Percentiles rank a stretch among this genome's conserved stretches.
phyloP scores from a whole-genome alignment of 1,140 invertebrate genomes.

The Drosophila nigrodunni region DNA sequence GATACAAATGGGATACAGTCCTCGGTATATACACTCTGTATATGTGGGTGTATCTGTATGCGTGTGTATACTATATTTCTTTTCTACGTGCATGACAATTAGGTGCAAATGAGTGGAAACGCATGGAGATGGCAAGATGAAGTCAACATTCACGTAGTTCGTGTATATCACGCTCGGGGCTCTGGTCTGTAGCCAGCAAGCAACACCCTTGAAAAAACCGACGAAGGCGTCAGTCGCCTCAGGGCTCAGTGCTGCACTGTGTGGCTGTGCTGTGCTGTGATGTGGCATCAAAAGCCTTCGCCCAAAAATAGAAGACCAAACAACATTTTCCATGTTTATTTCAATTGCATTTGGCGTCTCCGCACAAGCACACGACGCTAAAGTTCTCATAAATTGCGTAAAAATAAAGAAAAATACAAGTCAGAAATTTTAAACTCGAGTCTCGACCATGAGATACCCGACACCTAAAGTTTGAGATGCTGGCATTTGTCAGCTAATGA shows the following conservation, averaged over 20 bases:
- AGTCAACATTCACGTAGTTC: not conserved
- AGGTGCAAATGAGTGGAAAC: conserved; percentile 78
- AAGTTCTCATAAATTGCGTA: conserved; percentile 67
- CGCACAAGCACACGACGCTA: not conserved
- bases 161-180: not conserved
- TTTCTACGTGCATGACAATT: conserved; percentile 72
- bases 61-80: not conserved
- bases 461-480: no score
- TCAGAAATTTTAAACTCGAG: no score
- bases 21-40: not conserved
- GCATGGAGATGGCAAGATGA: conserved; percentile 37
- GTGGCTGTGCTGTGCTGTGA: not conserved
- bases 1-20: not conserved
- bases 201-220: conserved; percentile 42
- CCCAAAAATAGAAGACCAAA: conserved; percentile 32
- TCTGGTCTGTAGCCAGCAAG: not conserved
- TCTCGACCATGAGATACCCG: no score
- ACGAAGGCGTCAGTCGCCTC: conserved; percentile 34
- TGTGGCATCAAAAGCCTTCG: conserved; percentile 15
- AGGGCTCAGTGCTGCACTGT: not conserved
- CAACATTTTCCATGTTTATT: conserved; percentile 66
- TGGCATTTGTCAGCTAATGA: no score
- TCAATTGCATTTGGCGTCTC: conserved; percentile 72
- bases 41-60: not conserved
- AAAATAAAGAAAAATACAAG: conserved; percentile 47